phyloP scores from a whole-genome alignment of 2,113 vertebrate genomes.

The Mystacornis crossleyi region DNA sequence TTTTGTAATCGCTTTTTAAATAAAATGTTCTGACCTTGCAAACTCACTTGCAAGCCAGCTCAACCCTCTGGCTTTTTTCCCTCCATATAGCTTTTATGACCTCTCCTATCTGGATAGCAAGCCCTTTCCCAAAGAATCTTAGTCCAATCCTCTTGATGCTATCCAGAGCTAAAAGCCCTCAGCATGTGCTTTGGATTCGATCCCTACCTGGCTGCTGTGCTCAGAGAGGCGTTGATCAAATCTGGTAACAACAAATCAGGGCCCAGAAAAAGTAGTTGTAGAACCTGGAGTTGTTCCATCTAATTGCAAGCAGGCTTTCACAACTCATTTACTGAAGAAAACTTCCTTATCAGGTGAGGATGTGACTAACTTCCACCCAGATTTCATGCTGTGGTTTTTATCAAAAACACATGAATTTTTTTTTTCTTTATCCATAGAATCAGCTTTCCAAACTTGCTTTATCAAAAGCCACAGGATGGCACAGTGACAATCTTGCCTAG shows the following conservation, averaged over 20 bases:
- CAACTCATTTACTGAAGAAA: slow-evolving; percentile 51
- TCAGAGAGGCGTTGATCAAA: slow-evolving; percentile 38
- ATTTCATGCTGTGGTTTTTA: slow-evolving; percentile 25
- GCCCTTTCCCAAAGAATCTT: slow-evolving; percentile 34
- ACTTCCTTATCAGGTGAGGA: slow-evolving; percentile 63
- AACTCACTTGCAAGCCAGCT: slow-evolving; percentile 38
- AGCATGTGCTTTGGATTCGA: slow-evolving; percentile 22
- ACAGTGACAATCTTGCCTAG: neutral
- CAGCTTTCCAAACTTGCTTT: neutral
- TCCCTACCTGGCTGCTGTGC: slow-evolving; percentile 56
- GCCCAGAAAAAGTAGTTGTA: slow-evolving; percentile 13
- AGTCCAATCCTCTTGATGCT: slow-evolving; percentile 44
- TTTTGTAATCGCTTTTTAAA: slow-evolving; percentile 51
- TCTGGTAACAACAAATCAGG: slow-evolving; percentile 49
- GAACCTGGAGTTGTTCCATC: slow-evolving; percentile 44
- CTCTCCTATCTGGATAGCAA: slow-evolving; percentile 54
- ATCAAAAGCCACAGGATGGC: neutral
- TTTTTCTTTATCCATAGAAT: slow-evolving; percentile 1
- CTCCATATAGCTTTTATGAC: slow-evolving; percentile 55
- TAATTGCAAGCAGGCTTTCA: slow-evolving; percentile 61
- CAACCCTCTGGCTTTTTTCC: slow-evolving; percentile 50
- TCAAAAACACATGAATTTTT: slow-evolving; percentile 10
- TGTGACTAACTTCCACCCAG: slow-evolving; percentile 53
- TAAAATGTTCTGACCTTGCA: slow-evolving; percentile 54
- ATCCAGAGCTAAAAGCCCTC: slow-evolving; percentile 55